Base-by-base conservation (phyloP, 2,888 invertebrate genomes). In the Drosophila rellima region DNA sequence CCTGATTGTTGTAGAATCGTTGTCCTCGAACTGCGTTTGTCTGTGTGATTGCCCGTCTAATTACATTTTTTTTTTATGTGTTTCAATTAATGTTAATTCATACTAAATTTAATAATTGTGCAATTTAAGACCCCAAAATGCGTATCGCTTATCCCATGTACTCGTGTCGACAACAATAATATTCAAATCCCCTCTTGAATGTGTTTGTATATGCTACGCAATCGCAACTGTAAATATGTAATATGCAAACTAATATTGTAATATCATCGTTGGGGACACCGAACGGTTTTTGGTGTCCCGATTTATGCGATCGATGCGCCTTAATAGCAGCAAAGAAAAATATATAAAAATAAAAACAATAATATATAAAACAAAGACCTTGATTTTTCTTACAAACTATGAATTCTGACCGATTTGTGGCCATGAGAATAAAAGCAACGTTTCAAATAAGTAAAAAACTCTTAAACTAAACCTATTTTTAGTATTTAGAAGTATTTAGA, bases 1-100 rank as follows among this genome's bases (percentile, higher is more conserved):
- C 93, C 69, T 93, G 92, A 92, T 91, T 88, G 74, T 82, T 90
- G 75, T 90, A 90, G 80, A 66, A 68, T 26, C 26, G 7, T 7
- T 6, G 10, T 4, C 29, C 26, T 39, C 42, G 33, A 26, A 26
- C 26, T 59, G 31, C 56, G 23, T 31, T 33, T 66, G 29, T 62
- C 37, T 29, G 39, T 55, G 56, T 60, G 50, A 40, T 57, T 48
- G 17, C 23, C 26, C 5, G 13, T 33, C 10, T 54, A 23, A 20
- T 18, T 29, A 29, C 29, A 40, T 11, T 39, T 17, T 52, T 44
- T 33, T 29, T 71, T 37, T 29, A 26, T 31, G 35, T 35, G 15
- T 57, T 18, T 56, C 37, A 31, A 35, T 39, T 44, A 44, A 57
- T 62, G 26, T 65, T 39, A 60, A 61, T 50, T 42, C 37, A 39